phyloP scores from a whole-genome alignment of 2,113 vertebrate species.

The Gulo gulo region DNA sequence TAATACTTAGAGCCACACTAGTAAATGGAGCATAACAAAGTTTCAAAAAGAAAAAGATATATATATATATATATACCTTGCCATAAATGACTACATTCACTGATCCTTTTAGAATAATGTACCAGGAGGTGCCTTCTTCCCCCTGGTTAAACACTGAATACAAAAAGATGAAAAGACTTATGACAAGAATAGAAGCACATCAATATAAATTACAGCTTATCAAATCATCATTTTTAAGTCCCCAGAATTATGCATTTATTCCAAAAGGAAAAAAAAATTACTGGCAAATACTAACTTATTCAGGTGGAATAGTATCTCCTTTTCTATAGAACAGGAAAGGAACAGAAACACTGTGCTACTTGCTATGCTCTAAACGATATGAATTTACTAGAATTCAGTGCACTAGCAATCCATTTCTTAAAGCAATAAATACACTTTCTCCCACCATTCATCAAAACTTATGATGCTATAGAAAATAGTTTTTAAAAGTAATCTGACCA shows the following conservation, averaged over 20 bases:
- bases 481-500: conserved; percentile 38
- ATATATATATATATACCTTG: conserved; percentile 87
- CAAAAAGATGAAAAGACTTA: conserved; percentile 78
- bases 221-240: conserved; percentile 60
- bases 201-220: conserved; percentile 75
- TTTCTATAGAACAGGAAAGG: conserved; percentile 35
- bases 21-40: conserved; percentile 67
- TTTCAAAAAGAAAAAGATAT: conserved; percentile 71
- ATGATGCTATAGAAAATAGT: not conserved
- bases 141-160: conserved; percentile 98
- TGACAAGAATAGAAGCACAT: conserved; percentile 74
- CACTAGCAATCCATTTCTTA: not conserved
- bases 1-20: conserved; percentile 63
- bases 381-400: not conserved
- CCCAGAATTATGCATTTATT: conserved; percentile 48
- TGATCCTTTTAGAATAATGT: conserved; percentile 98
- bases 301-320: conserved; percentile 29
- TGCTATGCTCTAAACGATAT: not conserved
- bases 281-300: conserved; percentile 60
- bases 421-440: not conserved
- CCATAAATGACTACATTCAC: conserved; percentile 99
- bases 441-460: conserved; percentile 26
- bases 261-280: conserved; percentile 31
- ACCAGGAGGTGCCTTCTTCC: conserved; percentile 99
- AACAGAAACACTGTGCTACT: not conserved